Evolutionary conservation across 2,888 invertebrate species (phyloP), one percentile per base, ranked within the genome.

Genomic region (Mycogona germanica): DNA sequence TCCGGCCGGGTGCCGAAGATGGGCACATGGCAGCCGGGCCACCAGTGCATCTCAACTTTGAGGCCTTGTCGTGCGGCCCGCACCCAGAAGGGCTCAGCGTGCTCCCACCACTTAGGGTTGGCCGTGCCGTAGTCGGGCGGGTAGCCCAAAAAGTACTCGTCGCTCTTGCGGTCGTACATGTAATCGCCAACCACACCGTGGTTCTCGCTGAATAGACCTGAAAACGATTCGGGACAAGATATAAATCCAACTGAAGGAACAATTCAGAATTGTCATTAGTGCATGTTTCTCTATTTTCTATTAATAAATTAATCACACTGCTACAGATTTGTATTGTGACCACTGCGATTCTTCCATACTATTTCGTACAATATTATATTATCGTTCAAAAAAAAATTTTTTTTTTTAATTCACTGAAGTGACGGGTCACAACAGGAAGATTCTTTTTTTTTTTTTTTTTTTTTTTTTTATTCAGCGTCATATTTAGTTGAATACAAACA

Each of bases 61-160:
- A 56, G 37, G 12, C 53, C 53, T 14, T 38, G 29, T 23, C 53
- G n/a, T 23, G 28, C 49, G 17, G 56, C 56, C 25, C 47, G 35
- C 17, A 56, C 46, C 56, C 56, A 56, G n/a, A 53, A 49, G 12
- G 56, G 56, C 32, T 56, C 56, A 2, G 56, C 56, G 30, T 45
- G 21, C 9, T 47, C 47, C 56, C 56, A 56, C 56, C 56, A 56
- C 17, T 37, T 17, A 2, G 53, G 45, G 25, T 48, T 53, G 9
- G 37, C 37, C 17, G 46, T 46, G 42, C 28, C 35, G 41, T 50
- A 48, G 23, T 53, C 53, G 19, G 49, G 52, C 12, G 54, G 54
- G 41, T 40, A 54, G 14, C 53, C 56, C 41, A 56, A 28, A 49
- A 56, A 56, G n/a, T 46, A 53, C 26, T 53, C 51, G 9, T 49